These are phyloP conservation scores for Temnothorax ravouxi DNA, from an alignment of 2,888 invertebrate species.

Conservation along the genomic window DNA sequence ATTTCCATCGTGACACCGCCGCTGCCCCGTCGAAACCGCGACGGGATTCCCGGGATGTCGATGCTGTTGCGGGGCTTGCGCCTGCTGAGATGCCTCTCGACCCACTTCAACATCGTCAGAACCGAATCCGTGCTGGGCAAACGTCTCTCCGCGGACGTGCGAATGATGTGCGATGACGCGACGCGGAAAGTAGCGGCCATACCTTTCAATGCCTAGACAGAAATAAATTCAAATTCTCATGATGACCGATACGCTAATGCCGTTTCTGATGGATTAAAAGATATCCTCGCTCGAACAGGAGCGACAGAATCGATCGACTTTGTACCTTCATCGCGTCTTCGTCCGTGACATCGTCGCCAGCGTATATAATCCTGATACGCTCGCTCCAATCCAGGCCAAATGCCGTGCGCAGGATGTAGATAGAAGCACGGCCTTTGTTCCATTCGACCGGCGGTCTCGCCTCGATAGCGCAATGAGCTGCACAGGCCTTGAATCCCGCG, in stretches of 20 bases:
- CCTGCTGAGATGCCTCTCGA: constrained; percentile 93
- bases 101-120: constrained; percentile 96
- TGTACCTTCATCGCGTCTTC: constrained; percentile 95
- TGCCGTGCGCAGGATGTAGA: constrained; percentile 95
- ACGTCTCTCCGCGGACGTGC: constrained; percentile 95
- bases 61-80: constrained; percentile 90
- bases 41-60: constrained; percentile 80
- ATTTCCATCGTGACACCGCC: constrained; percentile 93
- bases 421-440: constrained; percentile 96
- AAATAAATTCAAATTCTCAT: not conserved
- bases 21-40: constrained; percentile 87
- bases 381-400: constrained; percentile 97
- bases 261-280: not conserved
- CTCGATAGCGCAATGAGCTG: constrained; percentile 95
- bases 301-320: not conserved
- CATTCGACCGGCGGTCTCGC: constrained; percentile 96
- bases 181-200: constrained; percentile 97
- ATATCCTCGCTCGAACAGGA: not conserved
- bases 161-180: constrained; percentile 93
- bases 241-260: not conserved
- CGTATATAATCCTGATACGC: constrained; percentile 95
- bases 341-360: constrained; percentile 95
- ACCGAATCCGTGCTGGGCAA: constrained; percentile 96
- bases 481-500: constrained; percentile 92
- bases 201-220: constrained; percentile 93